phyloP scores from a whole-genome alignment of 2,113 vertebrate genomes.

The Puntigrus tetrazona region DNA sequence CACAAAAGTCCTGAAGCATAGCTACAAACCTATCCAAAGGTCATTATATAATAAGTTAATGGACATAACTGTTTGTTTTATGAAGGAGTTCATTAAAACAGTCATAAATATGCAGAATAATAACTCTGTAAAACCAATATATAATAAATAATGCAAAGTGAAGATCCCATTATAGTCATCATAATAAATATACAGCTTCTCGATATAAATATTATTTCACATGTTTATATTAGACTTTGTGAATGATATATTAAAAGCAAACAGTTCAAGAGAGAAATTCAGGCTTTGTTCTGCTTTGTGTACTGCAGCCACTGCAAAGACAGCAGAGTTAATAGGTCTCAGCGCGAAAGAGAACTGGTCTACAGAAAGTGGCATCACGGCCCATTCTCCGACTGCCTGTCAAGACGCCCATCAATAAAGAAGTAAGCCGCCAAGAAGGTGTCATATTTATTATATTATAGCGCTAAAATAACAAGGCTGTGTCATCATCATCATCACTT shows the following conservation, averaged over 20 bases:
- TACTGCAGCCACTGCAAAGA: neutral
- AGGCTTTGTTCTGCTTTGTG: neutral
- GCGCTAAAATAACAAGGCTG: neutral
- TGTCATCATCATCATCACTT: constrained; percentile 4
- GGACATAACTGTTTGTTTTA: neutral
- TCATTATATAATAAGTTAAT: neutral
- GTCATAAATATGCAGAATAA: neutral
- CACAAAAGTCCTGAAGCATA: neutral
- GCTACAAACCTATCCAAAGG: neutral
- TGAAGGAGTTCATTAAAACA: neutral
- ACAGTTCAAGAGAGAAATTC: neutral
- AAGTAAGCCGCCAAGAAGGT: constrained; percentile 28
- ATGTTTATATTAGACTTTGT: neutral
- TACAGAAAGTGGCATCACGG: neutral
- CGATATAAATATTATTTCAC: neutral
- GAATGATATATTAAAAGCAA: neutral
- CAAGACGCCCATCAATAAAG: constrained; percentile 56
- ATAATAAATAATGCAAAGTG: constrained; percentile 1
- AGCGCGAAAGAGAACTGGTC: neutral
- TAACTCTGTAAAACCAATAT: neutral
- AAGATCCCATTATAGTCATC: constrained; percentile 5
- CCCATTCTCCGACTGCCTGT: constrained; percentile 44
- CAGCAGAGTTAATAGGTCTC: constrained; percentile 6
- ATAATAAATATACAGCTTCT: neutral
- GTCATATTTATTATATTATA: neutral